phyloP scores from a whole-genome alignment of 92 coral and sea anemone genomes.

The Plumapathes pennacea region DNA sequence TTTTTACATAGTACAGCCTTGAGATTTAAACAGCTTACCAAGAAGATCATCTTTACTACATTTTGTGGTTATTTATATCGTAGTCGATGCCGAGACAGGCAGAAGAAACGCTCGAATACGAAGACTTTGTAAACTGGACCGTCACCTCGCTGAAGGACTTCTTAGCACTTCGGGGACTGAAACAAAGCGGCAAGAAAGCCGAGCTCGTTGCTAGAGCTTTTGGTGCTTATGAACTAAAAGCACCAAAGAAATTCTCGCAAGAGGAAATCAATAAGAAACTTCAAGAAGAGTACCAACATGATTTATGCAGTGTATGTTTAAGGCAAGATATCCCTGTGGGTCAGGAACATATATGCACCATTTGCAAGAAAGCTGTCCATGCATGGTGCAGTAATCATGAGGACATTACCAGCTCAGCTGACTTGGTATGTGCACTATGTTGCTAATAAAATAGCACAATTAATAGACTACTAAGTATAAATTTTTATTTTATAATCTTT shows the following conservation, averaged over 20 bases:
- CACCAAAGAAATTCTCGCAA: too few relatives aligned
- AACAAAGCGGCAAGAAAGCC: constrained; percentile 38
- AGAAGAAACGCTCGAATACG: constrained; percentile 32
- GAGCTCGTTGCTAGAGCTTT: too few relatives aligned
- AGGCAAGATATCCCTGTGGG: constrained; percentile 52
- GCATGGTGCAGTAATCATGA: constrained; percentile 72
- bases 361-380: constrained; percentile 53
- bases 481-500: too few relatives aligned
- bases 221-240: too few relatives aligned
- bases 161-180: constrained; percentile 34
- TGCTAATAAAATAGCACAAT: too few relatives aligned
- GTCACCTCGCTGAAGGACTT: constrained; percentile 35
- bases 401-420: constrained; percentile 52
- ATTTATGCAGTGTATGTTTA: constrained; percentile 52
- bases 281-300: too few relatives aligned
- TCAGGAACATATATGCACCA: constrained; percentile 52
- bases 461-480: too few relatives aligned
- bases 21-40: too few relatives aligned
- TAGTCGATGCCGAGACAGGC: constrained; percentile 28
- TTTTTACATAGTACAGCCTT: too few relatives aligned
- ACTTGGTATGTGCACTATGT: constrained; percentile 57
- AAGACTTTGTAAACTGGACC: constrained; percentile 44
- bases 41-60: too few relatives aligned
- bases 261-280: too few relatives aligned
- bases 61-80: too few relatives aligned